phyloP scores from a whole-genome alignment of 2,113 vertebrate species.

The western clawed frog (Xenopus tropicalis) region UCB_Xtro_10.0 CM004447.2:16445001-16445500 shows the following conservation, averaged over 20 bases:
- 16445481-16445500: conserved; percentile 14
- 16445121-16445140: neutral
- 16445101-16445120: too few relatives aligned
- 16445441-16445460: conserved; percentile 44
- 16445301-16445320: conserved; percentile 27
- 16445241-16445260: conserved; percentile 14
- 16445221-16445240: conserved; percentile 4
- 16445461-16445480: conserved; percentile 31
- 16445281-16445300: conserved; percentile 24
- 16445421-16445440: conserved; percentile 41
- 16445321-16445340: conserved; percentile 41
- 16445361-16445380: conserved; percentile 28
- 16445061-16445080: neutral
- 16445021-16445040: conserved; percentile 63
- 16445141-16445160: conserved; percentile 14
- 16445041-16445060: neutral
- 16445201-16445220: conserved; percentile 35
- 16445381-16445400: conserved; percentile 32
- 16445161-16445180: conserved; percentile 21
- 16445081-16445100: too few relatives aligned
- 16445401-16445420: conserved; percentile 32
- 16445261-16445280: conserved; percentile 3
- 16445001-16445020: conserved; percentile 86
- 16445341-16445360: conserved; percentile 39
- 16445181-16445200: conserved; percentile 29